phyloP scores from a whole-genome alignment of 1,140 invertebrate species.

The Acromyrmex charruanus region DNA sequence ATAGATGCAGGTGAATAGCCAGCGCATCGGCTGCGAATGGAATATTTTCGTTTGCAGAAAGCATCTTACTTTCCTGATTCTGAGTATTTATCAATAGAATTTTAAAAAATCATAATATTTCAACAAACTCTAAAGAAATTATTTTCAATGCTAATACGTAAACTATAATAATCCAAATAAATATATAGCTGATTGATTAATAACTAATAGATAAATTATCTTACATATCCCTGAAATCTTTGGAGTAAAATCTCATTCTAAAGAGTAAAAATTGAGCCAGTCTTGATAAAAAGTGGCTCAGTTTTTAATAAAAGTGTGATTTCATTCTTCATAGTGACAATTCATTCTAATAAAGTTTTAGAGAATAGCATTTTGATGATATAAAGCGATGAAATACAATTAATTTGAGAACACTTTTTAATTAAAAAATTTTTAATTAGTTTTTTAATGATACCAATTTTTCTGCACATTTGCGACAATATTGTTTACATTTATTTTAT shows the following conservation, averaged over 20 bases:
- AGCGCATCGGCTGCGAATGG: not conserved
- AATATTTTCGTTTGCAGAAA: not conserved
- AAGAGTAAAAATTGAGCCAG: no score
- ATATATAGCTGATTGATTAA: not conserved
- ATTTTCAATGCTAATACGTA: not conserved
- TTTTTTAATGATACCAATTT: not conserved
- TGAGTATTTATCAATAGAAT: not conserved
- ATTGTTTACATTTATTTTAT: not conserved
- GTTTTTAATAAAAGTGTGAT: no score
- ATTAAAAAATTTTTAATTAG: not conserved
- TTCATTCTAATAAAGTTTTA: not conserved
- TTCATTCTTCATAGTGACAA: no score
- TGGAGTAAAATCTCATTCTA: no score
- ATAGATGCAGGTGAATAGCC: slow-evolving; percentile 30
- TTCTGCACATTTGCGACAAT: not conserved
- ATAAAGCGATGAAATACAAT: not conserved
- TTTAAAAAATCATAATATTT: not conserved
- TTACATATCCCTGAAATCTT: no score
- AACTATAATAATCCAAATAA: not conserved
- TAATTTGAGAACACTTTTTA: not conserved
- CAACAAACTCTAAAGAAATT: not conserved
- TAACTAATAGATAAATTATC: not conserved
- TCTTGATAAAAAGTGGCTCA: no score
- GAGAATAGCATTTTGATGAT: no score
- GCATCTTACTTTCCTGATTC: not conserved